These are phyloP conservation scores for Drosophila erecta DNA, from an alignment of 1,140 invertebrate species.

Conservation along the genomic window DNA sequence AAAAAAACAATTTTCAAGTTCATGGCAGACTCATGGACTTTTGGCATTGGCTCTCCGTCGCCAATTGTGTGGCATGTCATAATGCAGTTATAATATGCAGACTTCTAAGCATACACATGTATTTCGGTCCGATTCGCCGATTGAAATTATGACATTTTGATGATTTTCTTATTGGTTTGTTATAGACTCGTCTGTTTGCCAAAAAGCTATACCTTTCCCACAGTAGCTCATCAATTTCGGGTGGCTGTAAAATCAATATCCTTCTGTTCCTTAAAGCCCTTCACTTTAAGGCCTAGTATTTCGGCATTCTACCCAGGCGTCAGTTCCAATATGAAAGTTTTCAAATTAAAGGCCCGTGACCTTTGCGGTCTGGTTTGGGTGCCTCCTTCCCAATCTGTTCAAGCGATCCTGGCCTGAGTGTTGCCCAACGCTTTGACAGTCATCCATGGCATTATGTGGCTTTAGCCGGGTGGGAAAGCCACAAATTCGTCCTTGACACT, in stretches of 20 bases:
- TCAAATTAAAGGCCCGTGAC: conserved; percentile 57
- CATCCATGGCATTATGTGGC: conserved; percentile 47
- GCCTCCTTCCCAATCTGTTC: not conserved
- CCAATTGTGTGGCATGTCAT: conserved; percentile 71
- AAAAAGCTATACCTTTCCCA: conserved; percentile 3
- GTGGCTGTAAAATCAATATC: conserved; percentile 41
- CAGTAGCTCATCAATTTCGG: conserved; percentile 21
- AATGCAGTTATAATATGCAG: conserved; percentile 78
- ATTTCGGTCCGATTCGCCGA: conserved; percentile 45
- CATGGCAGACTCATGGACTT: conserved; percentile 45
- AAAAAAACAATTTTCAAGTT: conserved; percentile 66
- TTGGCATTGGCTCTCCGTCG: conserved; percentile 45
- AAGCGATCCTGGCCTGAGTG: not conserved
- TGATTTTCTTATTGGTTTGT: conserved; percentile 83
- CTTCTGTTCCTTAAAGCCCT: conserved; percentile 15
- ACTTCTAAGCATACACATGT: conserved; percentile 27
- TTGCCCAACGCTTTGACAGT: conserved; percentile 38
- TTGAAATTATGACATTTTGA: conserved; percentile 84
- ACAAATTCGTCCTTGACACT: conserved; percentile 32
- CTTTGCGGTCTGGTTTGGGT: conserved; percentile 32
- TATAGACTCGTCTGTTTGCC: conserved; percentile 54
- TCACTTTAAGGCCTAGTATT: conserved; percentile 29
- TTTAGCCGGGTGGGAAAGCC: not conserved
- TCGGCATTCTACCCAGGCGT: conserved; percentile 1
- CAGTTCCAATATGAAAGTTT: conserved; percentile 38